Conservation (phyloP, 2,797 vertebrate genomes). For the Tolypeutes matacus region DNA sequence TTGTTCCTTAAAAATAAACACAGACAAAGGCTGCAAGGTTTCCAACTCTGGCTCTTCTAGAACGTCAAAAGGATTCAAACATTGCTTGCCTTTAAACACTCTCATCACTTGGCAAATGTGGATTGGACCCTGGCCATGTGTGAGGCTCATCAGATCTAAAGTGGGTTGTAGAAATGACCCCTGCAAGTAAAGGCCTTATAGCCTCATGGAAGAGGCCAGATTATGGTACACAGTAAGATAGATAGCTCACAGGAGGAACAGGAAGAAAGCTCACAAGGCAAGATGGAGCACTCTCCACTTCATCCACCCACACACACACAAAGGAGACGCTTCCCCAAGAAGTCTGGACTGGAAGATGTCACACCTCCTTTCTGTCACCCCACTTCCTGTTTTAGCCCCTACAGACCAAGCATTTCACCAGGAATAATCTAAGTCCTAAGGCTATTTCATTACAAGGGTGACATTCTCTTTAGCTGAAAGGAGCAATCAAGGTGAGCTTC, state of each 20-base stretch:
- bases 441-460: background rate
- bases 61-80: slow-evolving; percentile 42
- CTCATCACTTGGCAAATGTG: background rate
- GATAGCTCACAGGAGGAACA: background rate
- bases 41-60: background rate
- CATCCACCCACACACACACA: background rate
- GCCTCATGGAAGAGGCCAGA: background rate
- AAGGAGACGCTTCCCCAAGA: background rate
- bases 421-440: background rate
- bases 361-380: background rate
- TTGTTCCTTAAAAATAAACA: background rate
- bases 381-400: background rate
- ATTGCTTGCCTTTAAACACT: background rate
- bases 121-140: background rate
- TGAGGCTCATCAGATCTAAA: background rate
- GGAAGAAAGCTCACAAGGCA: background rate
- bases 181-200: background rate
- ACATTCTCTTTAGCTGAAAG: background rate
- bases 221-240: background rate
- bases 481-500: too few species aligned
- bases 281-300: too few species aligned
- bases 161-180: background rate
- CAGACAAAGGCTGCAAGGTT: background rate
- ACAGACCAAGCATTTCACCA: background rate
- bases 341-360: background rate